Conservation (phyloP, 2,113 vertebrate species). For the Oreochromis tanganicae region DNA sequence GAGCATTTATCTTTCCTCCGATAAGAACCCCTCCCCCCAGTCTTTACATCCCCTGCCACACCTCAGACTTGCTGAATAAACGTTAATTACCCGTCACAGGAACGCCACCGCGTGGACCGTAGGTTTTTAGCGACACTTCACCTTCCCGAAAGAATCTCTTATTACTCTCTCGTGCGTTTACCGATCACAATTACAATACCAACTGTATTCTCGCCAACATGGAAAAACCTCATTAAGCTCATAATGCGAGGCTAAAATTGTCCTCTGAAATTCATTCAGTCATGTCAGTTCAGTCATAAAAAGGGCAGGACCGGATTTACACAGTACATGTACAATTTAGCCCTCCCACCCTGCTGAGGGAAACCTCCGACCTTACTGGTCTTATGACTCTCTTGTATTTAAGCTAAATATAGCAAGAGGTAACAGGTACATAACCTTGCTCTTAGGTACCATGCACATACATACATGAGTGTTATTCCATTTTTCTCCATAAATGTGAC, state of each 20-base stretch:
- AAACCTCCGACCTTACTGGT: background rate
- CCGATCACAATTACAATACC: rapidly evolving
- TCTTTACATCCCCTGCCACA: background rate
- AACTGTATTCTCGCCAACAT: background rate
- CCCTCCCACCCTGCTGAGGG: background rate
- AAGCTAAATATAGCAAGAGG: rapidly evolving
- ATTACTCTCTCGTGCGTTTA: rapidly evolving
- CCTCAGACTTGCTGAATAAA: background rate
- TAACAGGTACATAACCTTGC: background rate
- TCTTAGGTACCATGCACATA: background rate
- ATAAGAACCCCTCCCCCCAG: background rate
- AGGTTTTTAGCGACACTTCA: background rate
- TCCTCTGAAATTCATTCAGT: background rate
- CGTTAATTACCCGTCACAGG: background rate
- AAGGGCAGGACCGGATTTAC: background rate
- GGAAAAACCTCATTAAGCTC: background rate
- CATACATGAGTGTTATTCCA: background rate
- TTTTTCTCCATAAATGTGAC: background rate
- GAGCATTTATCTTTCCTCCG: conserved; percentile 41
- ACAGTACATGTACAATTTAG: background rate
- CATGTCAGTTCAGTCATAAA: background rate
- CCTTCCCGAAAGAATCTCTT: background rate
- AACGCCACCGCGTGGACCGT: background rate
- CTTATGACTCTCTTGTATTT: background rate
- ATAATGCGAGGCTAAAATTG: background rate